Percentiles rank a stretch among this genome's conserved stretches.
Conservation (phyloP, 1,140 invertebrate species). For the Parasteatoda tepidariorum region DNA sequence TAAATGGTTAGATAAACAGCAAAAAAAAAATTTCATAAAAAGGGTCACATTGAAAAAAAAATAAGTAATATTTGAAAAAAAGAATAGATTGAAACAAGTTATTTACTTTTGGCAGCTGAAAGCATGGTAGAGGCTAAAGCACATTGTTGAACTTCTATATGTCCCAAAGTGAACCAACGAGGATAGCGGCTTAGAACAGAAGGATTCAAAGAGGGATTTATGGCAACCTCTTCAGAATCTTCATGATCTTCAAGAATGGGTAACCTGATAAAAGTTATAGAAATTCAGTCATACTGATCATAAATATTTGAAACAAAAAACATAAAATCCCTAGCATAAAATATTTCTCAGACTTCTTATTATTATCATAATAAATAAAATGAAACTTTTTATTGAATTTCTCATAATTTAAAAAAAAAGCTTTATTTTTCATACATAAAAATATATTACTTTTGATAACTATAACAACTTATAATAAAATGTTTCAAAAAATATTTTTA, state of each 20-base stretch:
- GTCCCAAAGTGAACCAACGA: slow-evolving; percentile 79
- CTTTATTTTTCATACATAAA: no score
- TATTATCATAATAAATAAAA: not conserved
- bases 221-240: slow-evolving; percentile 70
- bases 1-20: no score
- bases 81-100: not conserved
- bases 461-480: no score
- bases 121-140: slow-evolving; percentile 83
- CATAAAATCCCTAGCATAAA: not conserved
- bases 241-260: slow-evolving; percentile 83
- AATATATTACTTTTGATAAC: no score
- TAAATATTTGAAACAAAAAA: no score
- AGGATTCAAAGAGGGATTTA: slow-evolving; percentile 64
- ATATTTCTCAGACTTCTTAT: not conserved
- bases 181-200: slow-evolving; percentile 74
- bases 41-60: no score
- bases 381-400: no score
- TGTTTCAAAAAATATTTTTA: no score
- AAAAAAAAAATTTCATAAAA: no score
- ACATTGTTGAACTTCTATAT: slow-evolving; percentile 85
- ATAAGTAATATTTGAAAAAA: no score
- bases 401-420: no score
- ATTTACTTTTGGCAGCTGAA: slow-evolving; percentile 77
- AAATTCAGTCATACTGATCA: no score
- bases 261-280: slow-evolving; percentile 75